Percentiles rank a stretch among this genome's conserved stretches.
Conservation (phyloP, 2,113 vertebrate genomes). For the Clarias macrocephalus region DNA sequence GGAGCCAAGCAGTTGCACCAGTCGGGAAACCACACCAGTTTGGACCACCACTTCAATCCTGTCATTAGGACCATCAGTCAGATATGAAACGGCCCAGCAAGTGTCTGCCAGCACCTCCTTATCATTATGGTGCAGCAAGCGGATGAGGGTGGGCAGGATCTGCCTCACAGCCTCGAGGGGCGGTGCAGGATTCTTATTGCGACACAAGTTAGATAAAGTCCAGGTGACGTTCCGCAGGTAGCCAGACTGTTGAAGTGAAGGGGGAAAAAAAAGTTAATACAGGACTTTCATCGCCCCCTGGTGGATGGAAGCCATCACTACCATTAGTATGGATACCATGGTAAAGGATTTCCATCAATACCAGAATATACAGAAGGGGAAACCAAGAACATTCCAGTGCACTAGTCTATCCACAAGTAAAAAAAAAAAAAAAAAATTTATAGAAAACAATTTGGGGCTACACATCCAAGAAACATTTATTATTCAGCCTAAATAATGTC, state of each 20-base stretch:
- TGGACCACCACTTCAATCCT: slow-evolving; percentile 91
- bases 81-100: slow-evolving; percentile 93
- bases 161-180: slow-evolving; percentile 84
- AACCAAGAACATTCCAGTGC: not conserved
- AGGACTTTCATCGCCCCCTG: not conserved
- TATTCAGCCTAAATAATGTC: not conserved
- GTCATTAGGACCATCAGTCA: slow-evolving; percentile 94
- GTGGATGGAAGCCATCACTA: not conserved
- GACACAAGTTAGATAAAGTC: slow-evolving; percentile 96
- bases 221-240: slow-evolving; percentile 93
- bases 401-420: not conserved
- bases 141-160: slow-evolving; percentile 83
- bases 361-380: not conserved
- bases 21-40: slow-evolving; percentile 82
- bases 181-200: slow-evolving; percentile 96
- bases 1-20: slow-evolving; percentile 86
- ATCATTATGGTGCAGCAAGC: slow-evolving; percentile 83
- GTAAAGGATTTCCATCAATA: not conserved
- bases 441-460: not conserved
- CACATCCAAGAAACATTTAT: not conserved
- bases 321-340: not conserved
- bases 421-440: not conserved
- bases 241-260: slow-evolving; percentile 71
- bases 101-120: slow-evolving; percentile 90
- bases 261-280: not conserved